These are phyloP conservation scores for Cyclophora albipunctata DNA, from an alignment of 2,888 invertebrate species.

Conservation along the genomic window DNA sequence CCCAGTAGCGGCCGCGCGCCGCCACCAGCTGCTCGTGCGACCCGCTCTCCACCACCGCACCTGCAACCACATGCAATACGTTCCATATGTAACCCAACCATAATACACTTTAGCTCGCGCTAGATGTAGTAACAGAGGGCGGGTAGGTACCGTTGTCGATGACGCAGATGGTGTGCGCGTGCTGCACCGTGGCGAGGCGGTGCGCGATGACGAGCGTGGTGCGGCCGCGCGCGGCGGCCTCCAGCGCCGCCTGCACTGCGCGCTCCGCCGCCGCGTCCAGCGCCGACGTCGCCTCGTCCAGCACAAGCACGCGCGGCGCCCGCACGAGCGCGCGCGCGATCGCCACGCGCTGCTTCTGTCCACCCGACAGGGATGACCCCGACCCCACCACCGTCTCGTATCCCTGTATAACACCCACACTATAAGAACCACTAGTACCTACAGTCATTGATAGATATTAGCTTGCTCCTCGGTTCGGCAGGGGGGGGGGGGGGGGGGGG, in stretches of 20 bases:
- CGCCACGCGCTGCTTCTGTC: conserved; percentile 84
- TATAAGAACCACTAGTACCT: too few relatives aligned
- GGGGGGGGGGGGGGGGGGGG: too few relatives aligned
- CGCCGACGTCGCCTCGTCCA: conserved; percentile 84
- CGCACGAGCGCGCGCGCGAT: conserved; percentile 81
- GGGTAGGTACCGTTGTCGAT: conserved; percentile 78
- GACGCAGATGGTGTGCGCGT: conserved; percentile 88
- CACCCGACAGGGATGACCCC: conserved; percentile 82
- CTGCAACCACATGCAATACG: conserved; percentile 24
- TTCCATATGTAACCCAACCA: too few relatives aligned
- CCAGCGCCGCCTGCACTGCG: conserved; percentile 88
- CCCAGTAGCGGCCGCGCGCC: conserved; percentile 51
- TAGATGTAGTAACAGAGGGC: neutral
- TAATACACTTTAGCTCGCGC: neutral
- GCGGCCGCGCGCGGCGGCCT: conserved; percentile 82
- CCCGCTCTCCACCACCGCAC: conserved; percentile 56
- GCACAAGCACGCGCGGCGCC: conserved; percentile 75
- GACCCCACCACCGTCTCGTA: conserved; percentile 80
- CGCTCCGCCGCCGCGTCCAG: conserved; percentile 81
- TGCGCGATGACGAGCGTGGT: conserved; percentile 91
- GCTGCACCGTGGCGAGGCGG: conserved; percentile 86
- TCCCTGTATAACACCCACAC: conserved; percentile 50
- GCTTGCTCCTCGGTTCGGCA: too few relatives aligned
- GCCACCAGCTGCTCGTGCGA: conserved; percentile 51
- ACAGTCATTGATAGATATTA: too few relatives aligned